Percentiles rank a stretch among this genome's conserved stretches.
phyloP scores from a whole-genome alignment of 1,140 invertebrate species.

The Procambarus virginalis region DNA sequence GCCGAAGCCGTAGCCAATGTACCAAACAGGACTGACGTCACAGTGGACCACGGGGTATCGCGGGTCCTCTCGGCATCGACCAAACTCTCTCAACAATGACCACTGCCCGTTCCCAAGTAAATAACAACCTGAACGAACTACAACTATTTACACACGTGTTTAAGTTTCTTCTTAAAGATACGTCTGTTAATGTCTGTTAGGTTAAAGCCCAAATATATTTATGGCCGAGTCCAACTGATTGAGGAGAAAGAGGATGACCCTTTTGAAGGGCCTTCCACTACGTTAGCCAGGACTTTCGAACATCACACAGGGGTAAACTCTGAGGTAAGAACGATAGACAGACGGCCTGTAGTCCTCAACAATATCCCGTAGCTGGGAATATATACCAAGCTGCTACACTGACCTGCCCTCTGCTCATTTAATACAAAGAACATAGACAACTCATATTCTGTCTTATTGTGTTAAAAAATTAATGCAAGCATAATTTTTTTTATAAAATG shows the following conservation, averaged over 20 bases:
- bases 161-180: constrained; percentile 7
- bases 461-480: too few relatives aligned
- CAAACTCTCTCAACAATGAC: constrained; percentile 41
- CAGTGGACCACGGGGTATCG: constrained; percentile 39
- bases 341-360: background rate
- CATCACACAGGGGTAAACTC: background rate
- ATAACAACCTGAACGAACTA: constrained; percentile 26
- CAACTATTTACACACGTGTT: constrained; percentile 34
- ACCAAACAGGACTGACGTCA: constrained; percentile 46
- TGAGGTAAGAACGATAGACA: background rate
- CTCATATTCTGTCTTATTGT: too few relatives aligned
- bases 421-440: too few relatives aligned
- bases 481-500: too few relatives aligned
- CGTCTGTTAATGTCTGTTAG: constrained; percentile 13
- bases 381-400: background rate
- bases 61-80: constrained; percentile 30
- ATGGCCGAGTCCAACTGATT: background rate
- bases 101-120: constrained; percentile 22
- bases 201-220: constrained; percentile 10
- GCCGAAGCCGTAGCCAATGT: constrained; percentile 22
- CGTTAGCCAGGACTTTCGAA: background rate
- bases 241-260: background rate
- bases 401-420: too few relatives aligned
- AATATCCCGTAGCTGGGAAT: background rate
- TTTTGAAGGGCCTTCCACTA: constrained; percentile 24